Evolutionary conservation across 2,113 vertebrate genomes (phyloP), one percentile per base, ranked within the genome.

Genomic region (Phodopus roborovskii): DNA sequence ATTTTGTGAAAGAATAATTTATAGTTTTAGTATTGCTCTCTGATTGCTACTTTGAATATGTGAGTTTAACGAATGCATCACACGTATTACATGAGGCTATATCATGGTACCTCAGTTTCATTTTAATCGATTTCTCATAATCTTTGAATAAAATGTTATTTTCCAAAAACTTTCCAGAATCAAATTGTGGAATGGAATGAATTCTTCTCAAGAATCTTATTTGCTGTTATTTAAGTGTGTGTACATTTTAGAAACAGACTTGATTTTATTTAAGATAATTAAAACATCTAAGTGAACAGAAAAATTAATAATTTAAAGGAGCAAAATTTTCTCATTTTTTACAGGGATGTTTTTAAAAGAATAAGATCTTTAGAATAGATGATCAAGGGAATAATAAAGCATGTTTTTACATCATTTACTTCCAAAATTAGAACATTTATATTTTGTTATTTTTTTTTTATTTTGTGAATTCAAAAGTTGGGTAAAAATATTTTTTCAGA

Each of bases 391-490:
- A 50, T 91, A 95, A 64, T 96, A 89, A 94, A 89, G 48, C 50
- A 95, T 89, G 77, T 94, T 97, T 97, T 95, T 66, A 94, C 68
- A 62, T 96, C 16, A 48, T 15, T 88, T 7, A 83, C 98, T 97
- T 98, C 98, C 66, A 96, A 97, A 98, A 83, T 94, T 92, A 97
- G 16, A 1, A 53, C 84, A 96, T 97, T 97, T 98, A 96, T 68
- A 95, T 78, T 74, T 97, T 97, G 77, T 96, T 96, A 82, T 87
- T 97, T 95, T 74, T 95, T 74, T 45, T 85, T 97, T 98, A 96
- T 96, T 97, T 96, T 94, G 36, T 94, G 56, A 95, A 97, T 95
- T 96, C 88, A 95, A 96, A 97, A 97, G 88, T 97, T 96, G 90
- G 90, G 78, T 39, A 96, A 96, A 95, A 96, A 91, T 95, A 90